phyloP scores from a whole-genome alignment of 2,797 vertebrate genomes.

The Megaceryle alcyon region DNA sequence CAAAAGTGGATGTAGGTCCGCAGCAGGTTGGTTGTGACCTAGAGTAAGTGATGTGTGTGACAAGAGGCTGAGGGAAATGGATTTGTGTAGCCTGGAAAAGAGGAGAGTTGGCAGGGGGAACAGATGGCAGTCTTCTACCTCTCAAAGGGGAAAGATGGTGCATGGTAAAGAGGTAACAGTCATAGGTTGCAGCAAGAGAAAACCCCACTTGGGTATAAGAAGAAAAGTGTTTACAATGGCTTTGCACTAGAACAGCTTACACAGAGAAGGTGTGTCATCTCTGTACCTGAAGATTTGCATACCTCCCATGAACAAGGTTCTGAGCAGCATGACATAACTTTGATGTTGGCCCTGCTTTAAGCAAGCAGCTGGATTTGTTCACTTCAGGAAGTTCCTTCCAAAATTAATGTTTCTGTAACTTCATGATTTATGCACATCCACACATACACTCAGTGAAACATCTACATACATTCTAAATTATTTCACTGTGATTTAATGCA shows the following conservation, averaged over 20 bases:
- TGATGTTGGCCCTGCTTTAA: constrained; percentile 25
- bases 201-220: not conserved
- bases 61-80: not conserved
- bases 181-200: not conserved
- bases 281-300: not conserved
- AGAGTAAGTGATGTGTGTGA: not conserved
- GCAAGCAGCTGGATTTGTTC: not conserved
- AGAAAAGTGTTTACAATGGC: not conserved
- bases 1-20: not conserved
- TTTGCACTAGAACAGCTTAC: not conserved
- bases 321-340: not conserved
- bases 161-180: not conserved
- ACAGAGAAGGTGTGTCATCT: not conserved
- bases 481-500: not conserved
- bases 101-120: not conserved
- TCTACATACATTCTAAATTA: not conserved
- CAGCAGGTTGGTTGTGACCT: not conserved
- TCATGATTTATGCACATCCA: constrained; percentile 35
- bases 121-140: not conserved
- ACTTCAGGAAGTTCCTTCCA: not conserved
- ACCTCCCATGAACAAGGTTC: not conserved
- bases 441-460: not conserved
- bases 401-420: constrained; percentile 19
- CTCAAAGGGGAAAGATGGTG: not conserved
- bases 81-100: not conserved